Evolutionary conservation across 2,888 invertebrate species (phyloP).

Genomic region (Reticulitermes lucifugus): DNA sequence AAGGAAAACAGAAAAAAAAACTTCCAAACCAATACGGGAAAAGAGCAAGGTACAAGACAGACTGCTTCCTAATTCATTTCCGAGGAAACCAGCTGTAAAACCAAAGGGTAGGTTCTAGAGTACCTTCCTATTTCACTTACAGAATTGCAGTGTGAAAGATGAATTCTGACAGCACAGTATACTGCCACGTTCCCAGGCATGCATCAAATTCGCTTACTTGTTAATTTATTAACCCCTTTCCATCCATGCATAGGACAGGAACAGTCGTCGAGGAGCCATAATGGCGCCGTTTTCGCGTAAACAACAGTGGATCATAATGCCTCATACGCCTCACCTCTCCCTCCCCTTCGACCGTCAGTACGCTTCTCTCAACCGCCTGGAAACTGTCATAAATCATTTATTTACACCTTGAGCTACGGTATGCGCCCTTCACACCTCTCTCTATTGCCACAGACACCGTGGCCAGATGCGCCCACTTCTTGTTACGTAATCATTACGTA

Average conservation of each 20-base stretch:
- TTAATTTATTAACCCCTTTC: not conserved
- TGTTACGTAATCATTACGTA: not conserved
- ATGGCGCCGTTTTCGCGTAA: not conserved
- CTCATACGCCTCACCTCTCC: not conserved
- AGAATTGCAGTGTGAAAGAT: not conserved
- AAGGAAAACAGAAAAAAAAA: no score
- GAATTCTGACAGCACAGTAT: not conserved
- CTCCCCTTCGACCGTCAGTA: not conserved
- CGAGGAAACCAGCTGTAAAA: no score
- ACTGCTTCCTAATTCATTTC: no score
- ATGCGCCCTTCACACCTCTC: not conserved
- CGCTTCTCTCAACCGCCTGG: not conserved
- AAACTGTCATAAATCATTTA: conserved; percentile 6
- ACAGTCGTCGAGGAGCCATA: not conserved
- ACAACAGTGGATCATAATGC: not conserved
- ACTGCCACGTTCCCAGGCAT: not conserved
- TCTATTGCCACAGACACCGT: no score
- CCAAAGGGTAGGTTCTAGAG: no score
- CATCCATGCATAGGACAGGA: not conserved
- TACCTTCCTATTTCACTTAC: no score
- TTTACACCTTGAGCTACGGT: not conserved
- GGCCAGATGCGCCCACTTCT: not conserved
- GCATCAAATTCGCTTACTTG: not conserved
- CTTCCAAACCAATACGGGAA: no score
- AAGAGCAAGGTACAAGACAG: no score